Percentiles rank a stretch among this genome's conserved stretches.
Conservation (phyloP, 2,888 invertebrate genomes). For the Tridacna gigas region DNA sequence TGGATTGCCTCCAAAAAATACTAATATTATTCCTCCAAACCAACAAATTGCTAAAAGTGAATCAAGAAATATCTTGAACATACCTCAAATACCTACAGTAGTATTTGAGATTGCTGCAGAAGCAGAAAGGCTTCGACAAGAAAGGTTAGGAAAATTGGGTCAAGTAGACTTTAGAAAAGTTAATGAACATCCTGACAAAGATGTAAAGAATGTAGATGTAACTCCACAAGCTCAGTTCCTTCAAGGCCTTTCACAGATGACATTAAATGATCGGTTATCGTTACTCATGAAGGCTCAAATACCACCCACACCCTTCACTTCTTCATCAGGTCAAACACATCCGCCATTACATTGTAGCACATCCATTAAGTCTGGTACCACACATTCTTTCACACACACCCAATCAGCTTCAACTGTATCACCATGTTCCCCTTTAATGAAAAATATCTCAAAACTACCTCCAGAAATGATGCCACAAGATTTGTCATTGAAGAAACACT, state of each 20-base stretch:
- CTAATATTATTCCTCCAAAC: not conserved
- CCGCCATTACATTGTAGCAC: not conserved
- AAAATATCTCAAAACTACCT: not conserved
- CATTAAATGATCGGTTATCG: constrained; percentile 41
- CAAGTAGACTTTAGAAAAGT: not conserved
- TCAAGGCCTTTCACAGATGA: constrained; percentile 19
- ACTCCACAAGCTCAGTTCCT: constrained; percentile 23
- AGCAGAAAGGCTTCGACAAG: constrained; percentile 33
- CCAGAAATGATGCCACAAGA: constrained; percentile 31
- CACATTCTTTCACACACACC: not conserved
- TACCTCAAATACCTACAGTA: constrained; percentile 52
- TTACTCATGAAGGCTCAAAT: constrained; percentile 54
- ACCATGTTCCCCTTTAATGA: not conserved
- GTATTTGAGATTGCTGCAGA: constrained; percentile 51
- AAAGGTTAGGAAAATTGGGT: constrained; percentile 14
- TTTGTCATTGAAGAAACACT: constrained; percentile 26
- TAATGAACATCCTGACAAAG: not conserved
- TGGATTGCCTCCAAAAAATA: not conserved
- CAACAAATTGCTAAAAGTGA: not conserved
- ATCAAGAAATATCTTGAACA: constrained; percentile 10
- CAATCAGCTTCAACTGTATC: not conserved
- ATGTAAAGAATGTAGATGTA: not conserved
- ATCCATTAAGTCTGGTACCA: not conserved
- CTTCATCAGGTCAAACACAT: not conserved
- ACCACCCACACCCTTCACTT: constrained; percentile 14